Percentiles rank a stretch among this genome's conserved stretches.
These are phyloP conservation scores for Acleris cristana DNA, from an alignment of 2,888 invertebrate genomes.

Conservation along the genomic window DNA sequence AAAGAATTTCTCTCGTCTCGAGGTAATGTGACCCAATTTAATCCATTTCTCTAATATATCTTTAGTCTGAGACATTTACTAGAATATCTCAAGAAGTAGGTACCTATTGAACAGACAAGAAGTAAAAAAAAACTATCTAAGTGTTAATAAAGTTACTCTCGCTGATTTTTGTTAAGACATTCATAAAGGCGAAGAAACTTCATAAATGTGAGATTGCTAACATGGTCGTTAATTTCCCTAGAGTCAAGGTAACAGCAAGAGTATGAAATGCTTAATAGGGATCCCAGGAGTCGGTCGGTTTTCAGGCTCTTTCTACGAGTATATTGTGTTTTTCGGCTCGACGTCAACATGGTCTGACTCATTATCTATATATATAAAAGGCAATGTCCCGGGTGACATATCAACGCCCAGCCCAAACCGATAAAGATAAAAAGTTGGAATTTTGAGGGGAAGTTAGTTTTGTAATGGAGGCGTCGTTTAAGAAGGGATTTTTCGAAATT, in stretches of 20 bases:
- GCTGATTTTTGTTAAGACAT: constrained; percentile 6
- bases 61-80: constrained; percentile 23
- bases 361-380: too few species aligned
- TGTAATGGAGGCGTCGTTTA: too few species aligned
- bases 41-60: constrained; percentile 42
- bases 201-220: constrained; percentile 25
- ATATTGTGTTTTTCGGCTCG: too few species aligned
- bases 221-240: constrained; percentile 27
- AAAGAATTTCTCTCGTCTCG: constrained; percentile 56
- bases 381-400: too few species aligned
- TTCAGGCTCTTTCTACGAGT: too few species aligned
- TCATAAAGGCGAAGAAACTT: constrained; percentile 11
- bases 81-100: constrained; percentile 7
- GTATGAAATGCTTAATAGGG: constrained; percentile 21
- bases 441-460: too few species aligned
- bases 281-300: background rate
- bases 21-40: constrained; percentile 62
- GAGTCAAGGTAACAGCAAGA: constrained; percentile 11
- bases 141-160: background rate
- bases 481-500: too few species aligned
- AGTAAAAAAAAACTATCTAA: too few species aligned
- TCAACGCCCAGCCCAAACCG: too few species aligned
- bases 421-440: too few species aligned
- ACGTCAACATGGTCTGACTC: too few species aligned
- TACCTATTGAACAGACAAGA: background rate